Evolutionary conservation across 1,140 invertebrate genomes (phyloP).

Genomic region (Lucilia sericata): DNA sequence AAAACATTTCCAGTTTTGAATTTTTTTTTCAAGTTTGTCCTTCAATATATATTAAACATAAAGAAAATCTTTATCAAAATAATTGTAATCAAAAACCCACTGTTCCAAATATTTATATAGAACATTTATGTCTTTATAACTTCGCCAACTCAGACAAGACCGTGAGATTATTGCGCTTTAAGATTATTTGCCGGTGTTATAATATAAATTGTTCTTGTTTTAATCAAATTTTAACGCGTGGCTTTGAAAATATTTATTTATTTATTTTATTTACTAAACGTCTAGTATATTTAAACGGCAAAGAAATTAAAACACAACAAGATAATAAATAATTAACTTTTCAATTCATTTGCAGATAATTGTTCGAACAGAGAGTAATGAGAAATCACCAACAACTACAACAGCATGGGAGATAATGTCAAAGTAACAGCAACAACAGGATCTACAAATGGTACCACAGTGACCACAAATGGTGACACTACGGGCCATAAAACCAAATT

Average conservation of each 20-base stretch:
- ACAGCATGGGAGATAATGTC: slow-evolving; percentile 18
- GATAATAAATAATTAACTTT: too few species aligned
- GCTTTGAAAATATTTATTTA: background rate
- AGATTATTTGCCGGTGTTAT: background rate
- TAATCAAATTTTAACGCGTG: background rate
- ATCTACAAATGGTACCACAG: background rate
- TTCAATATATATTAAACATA: too few species aligned
- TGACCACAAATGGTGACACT: background rate
- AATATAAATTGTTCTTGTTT: background rate
- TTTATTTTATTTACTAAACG: background rate
- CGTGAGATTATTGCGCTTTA: background rate
- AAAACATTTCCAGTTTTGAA: too few species aligned
- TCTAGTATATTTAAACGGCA: too few species aligned
- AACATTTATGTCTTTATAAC: too few species aligned
- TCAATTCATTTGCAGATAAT: background rate
- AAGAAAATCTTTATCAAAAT: too few species aligned
- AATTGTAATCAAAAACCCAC: too few species aligned
- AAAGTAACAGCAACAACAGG: background rate
- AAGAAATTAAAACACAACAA: too few species aligned
- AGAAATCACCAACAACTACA: background rate
- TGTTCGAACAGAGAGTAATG: background rate
- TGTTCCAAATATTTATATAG: too few species aligned
- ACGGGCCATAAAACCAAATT: background rate
- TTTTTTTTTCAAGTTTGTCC: too few species aligned
- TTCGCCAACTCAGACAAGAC: too few species aligned